These are phyloP conservation scores for Spicauda simplicius DNA, from an alignment of 2,888 invertebrate species.

Conservation along the genomic window DNA sequence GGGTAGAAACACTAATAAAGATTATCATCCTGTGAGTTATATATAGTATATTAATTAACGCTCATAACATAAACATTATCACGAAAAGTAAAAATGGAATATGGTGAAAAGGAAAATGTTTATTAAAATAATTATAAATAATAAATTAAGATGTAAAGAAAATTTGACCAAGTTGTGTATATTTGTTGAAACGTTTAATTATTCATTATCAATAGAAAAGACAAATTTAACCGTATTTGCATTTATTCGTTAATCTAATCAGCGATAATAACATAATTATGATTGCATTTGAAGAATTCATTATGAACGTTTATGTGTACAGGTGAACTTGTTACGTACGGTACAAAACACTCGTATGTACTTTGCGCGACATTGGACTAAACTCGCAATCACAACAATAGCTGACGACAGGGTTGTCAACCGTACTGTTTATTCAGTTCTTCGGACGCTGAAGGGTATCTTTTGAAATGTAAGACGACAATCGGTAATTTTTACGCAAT, in stretches of 20 bases:
- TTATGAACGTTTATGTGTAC: constrained; percentile 17
- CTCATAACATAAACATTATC: no score
- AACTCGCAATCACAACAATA: constrained; percentile 71
- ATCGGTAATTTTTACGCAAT: no score
- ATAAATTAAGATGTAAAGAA: no score
- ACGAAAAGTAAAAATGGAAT: no score
- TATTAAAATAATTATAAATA: no score
- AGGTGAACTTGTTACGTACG: constrained; percentile 26
- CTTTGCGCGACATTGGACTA: constrained; percentile 73
- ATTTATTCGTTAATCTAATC: not conserved
- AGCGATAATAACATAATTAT: constrained; percentile 39
- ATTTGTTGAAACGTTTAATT: no score
- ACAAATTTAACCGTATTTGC: not conserved
- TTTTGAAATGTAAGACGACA: not conserved
- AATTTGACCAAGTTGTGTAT: not conserved
- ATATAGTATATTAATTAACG: no score
- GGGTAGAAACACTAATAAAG: no score
- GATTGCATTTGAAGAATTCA: constrained; percentile 46
- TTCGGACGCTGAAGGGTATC: not conserved
- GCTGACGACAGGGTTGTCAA: constrained; percentile 44
- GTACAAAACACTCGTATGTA: constrained; percentile 44
- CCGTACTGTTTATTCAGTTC: not conserved
- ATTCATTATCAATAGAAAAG: no score
- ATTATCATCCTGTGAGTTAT: no score
- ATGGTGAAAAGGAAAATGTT: no score